Conservation (phyloP, 1,140 invertebrate genomes). For the Brevipalpus yothersi region DNA sequence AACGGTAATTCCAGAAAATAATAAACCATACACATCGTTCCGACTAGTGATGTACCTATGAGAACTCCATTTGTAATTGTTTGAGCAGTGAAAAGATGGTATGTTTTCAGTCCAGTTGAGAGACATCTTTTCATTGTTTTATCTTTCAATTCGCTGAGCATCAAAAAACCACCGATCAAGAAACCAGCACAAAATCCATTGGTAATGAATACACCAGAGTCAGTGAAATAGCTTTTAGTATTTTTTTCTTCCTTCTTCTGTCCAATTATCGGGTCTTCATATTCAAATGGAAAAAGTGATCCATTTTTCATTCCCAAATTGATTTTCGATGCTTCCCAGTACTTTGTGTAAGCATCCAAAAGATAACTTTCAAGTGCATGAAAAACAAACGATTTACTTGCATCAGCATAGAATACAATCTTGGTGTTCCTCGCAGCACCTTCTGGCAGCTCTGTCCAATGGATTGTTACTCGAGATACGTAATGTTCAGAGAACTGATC, state of each 20-base stretch:
- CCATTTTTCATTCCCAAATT: no score
- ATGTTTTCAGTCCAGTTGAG: slow-evolving; percentile 60
- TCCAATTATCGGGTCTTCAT: no score
- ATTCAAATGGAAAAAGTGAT: no score
- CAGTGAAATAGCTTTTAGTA: no score
- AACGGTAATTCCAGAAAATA: neutral
- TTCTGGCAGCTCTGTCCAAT: neutral
- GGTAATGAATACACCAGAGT: no score
- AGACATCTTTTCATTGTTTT: slow-evolving; percentile 59
- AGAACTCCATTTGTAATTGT: slow-evolving; percentile 23
- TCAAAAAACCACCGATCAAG: neutral
- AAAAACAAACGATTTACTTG: neutral
- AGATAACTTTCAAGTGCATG: neutral
- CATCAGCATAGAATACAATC: no score
- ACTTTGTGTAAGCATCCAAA: neutral
- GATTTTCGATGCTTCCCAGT: neutral
- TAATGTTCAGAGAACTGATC: neutral
- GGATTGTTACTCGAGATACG: neutral
- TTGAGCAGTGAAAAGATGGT: slow-evolving; percentile 68
- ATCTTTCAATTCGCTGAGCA: slow-evolving; percentile 43
- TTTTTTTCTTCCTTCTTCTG: no score
- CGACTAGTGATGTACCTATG: neutral
- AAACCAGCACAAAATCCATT: neutral
- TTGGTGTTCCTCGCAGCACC: neutral
- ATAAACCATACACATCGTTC: neutral